These are phyloP conservation scores for Poliocrania exsul DNA, from an alignment of 2,797 vertebrate genomes.

Conservation along the genomic window DNA sequence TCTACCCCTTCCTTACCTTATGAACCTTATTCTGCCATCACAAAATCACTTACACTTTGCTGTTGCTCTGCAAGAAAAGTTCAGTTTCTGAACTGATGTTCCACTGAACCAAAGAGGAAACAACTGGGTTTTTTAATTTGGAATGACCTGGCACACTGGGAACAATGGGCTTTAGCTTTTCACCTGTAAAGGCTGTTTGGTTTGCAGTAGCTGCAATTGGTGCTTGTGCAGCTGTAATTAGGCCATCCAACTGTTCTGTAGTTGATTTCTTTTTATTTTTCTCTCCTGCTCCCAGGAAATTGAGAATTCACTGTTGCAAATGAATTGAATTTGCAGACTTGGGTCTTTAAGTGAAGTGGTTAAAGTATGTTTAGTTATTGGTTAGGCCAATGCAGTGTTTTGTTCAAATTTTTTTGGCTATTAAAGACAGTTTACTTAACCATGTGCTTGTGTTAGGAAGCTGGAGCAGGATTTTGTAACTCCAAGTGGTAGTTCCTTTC, in stretches of 20 bases:
- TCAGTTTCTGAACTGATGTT: background rate
- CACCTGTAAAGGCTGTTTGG: background rate
- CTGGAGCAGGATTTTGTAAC: background rate
- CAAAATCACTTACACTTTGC: background rate
- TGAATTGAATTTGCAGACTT: background rate
- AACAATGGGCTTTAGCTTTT: background rate
- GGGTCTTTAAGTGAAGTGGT: background rate
- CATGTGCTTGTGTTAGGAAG: background rate
- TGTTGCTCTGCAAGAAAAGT: background rate
- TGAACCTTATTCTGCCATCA: background rate
- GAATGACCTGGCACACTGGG: background rate
- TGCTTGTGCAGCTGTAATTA: background rate
- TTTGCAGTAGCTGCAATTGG: background rate
- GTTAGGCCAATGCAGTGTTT: background rate
- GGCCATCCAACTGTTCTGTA: background rate
- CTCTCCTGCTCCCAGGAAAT: background rate
- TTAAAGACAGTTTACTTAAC: background rate
- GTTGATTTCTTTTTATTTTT: background rate
- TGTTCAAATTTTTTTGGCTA: background rate
- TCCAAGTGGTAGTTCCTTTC: background rate
- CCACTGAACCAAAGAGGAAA: background rate
- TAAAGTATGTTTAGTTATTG: background rate
- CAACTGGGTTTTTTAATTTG: background rate
- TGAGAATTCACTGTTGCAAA: background rate
- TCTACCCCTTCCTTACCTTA: rapidly evolving